Evolutionary conservation across 2,113 vertebrate species (phyloP).

Genomic region (Chionis minor): DNA sequence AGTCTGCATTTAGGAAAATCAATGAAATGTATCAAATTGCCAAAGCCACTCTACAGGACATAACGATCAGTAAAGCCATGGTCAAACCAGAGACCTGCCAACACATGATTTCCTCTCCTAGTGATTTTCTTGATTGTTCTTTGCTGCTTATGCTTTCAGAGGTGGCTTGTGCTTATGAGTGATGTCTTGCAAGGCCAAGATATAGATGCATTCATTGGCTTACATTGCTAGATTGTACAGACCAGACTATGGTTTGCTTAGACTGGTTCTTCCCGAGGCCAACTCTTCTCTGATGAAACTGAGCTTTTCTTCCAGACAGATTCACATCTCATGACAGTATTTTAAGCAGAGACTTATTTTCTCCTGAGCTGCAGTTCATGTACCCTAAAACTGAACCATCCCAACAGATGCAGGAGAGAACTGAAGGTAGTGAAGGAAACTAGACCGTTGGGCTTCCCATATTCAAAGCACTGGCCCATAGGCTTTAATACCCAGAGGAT

Average conservation of each 20-base stretch:
- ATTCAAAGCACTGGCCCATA: not conserved
- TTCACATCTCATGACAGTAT: not conserved
- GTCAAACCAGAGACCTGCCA: not conserved
- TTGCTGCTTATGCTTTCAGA: not conserved
- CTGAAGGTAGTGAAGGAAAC: not conserved
- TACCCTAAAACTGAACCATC: not conserved
- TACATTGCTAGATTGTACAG: not conserved
- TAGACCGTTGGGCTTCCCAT: not conserved
- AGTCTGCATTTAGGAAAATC: slow-evolving; percentile 1
- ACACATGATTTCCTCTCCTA: not conserved
- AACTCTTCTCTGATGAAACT: not conserved
- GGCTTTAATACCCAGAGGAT: not conserved
- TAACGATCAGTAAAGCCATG: not conserved
- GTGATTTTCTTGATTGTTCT: not conserved
- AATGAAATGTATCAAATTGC: not conserved
- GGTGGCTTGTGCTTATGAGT: not conserved
- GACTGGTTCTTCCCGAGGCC: not conserved
- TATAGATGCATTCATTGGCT: not conserved
- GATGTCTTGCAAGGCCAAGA: not conserved
- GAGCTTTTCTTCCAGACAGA: not conserved
- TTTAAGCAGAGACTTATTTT: not conserved
- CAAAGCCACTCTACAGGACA: not conserved
- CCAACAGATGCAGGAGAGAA: not conserved
- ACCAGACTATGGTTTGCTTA: not conserved
- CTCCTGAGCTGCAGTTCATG: not conserved